Conservation (phyloP, 2,888 invertebrate species). For the Nemotelus nigrinus region DNA sequence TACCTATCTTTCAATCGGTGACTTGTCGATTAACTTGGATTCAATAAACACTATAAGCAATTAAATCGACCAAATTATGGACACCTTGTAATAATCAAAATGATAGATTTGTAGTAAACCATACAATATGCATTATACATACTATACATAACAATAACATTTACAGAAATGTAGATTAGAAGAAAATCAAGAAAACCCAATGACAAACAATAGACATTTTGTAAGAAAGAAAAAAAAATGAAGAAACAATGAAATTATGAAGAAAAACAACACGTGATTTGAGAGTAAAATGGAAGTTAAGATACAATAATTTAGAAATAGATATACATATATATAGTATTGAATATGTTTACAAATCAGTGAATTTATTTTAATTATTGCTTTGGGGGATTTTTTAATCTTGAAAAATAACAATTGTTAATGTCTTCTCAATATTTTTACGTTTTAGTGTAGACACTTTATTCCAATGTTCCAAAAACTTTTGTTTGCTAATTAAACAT, state of each 20-base stretch:
- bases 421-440: too few relatives aligned
- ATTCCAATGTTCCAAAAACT: too few relatives aligned
- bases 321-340: too few relatives aligned
- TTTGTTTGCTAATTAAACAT: too few relatives aligned
- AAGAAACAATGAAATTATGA: constrained; percentile 30
- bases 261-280: constrained; percentile 17
- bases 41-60: constrained; percentile 54
- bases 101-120: constrained; percentile 20
- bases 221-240: not conserved
- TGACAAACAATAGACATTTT: not conserved
- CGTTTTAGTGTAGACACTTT: too few relatives aligned
- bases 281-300: constrained; percentile 4
- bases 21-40: constrained; percentile 52
- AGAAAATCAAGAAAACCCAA: not conserved
- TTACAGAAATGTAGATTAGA: not conserved
- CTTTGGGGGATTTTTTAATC: too few relatives aligned
- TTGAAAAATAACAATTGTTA: too few relatives aligned
- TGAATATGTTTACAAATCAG: too few relatives aligned
- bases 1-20: constrained; percentile 45
- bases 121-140: constrained; percentile 7
- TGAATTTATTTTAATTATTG: too few relatives aligned
- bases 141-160: constrained; percentile 1
- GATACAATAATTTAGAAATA: not conserved
- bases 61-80: constrained; percentile 44
- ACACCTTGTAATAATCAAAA: constrained; percentile 5